Base-by-base conservation (phyloP, 2,113 vertebrate genomes). In the Xiphorhynchus elegans region DNA sequence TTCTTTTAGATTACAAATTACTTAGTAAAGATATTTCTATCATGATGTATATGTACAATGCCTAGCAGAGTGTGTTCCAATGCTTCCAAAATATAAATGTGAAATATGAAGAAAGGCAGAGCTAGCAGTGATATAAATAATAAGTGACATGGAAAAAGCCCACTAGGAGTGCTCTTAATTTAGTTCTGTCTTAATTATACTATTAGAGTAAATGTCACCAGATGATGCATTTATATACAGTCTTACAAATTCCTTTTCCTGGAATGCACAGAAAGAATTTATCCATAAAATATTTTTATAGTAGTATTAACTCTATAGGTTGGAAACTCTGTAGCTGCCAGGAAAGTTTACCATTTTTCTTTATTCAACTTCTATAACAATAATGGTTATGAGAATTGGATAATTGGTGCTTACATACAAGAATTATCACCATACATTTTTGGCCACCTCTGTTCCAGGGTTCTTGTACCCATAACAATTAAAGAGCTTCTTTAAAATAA, bases 131-230 rank as follows among this genome's bases (percentile, higher is more conserved):
- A 73, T 73, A 64, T 82, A 93, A 91, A 84, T 89, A 92, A 79
- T 75, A 94, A 89, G 87, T 79, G 73, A 63, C 89, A 75, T 68
- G 58, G 74, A 94, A 94, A 91, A 87, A 93, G 8, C 44, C 80
- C 79, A 79, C 96, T 93, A 92, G 10, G 52, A 87, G 28, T 49
- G 72, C 16, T 96, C 39, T 78, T 94, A 93, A 91, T 95, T 92
- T 94, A 95, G 52, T 82, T 81, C 66, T 84, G 15, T 63, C 58
- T 92, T 96, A 96, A 90, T 96, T 95, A 93, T 64, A 75, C 59
- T 89, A 67, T 95, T 96, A 93, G 56, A 73, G 56, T 87, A 96
- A 95, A 92, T 91, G 84, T 89, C 84, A 95, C 83, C 69, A 95
- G 83, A 84, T 84, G 83, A 92, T 66, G 28, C 37, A 84, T 83